Evolutionary conservation across 2,113 vertebrate genomes (phyloP).

Genomic region (Protomyctophum bolini): DNA sequence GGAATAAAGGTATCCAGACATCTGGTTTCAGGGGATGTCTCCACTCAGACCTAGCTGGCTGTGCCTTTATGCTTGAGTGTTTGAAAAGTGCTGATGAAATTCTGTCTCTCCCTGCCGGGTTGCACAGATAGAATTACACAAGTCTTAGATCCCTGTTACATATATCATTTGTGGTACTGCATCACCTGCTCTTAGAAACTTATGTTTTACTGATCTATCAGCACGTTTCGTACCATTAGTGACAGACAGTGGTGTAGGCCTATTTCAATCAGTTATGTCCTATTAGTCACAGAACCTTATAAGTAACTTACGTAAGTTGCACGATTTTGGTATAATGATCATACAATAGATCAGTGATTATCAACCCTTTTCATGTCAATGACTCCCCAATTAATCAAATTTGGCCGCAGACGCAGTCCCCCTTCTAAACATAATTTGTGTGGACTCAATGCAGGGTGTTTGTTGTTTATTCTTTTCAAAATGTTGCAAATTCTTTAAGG

Average conservation of each 20-base stretch:
- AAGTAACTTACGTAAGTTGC: background rate
- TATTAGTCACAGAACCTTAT: background rate
- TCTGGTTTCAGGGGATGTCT: conserved; percentile 57
- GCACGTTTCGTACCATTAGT: conserved; percentile 1
- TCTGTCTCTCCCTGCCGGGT: conserved; percentile 26
- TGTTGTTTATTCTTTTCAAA: no score
- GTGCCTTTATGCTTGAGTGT: conserved; percentile 46
- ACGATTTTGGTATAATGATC: background rate
- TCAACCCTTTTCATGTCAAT: no score
- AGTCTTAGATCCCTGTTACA: conserved; percentile 37
- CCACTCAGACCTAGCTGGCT: conserved; percentile 38
- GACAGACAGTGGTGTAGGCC: background rate
- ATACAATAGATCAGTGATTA: no score
- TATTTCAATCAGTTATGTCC: conserved; percentile 25
- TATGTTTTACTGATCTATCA: background rate
- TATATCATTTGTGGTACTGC: conserved; percentile 37
- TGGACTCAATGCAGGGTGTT: no score
- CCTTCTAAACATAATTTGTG: no score
- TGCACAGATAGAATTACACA: conserved; percentile 35
- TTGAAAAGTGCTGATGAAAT: conserved; percentile 48
- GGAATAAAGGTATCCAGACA: conserved; percentile 53
- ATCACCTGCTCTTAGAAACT: conserved; percentile 42
- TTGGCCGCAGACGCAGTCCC: no score
- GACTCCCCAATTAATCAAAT: no score
- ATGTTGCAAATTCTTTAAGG: no score